Evolutionary conservation across 2,888 invertebrate genomes (phyloP).

Genomic region (Clistopyga incitator): DNA sequence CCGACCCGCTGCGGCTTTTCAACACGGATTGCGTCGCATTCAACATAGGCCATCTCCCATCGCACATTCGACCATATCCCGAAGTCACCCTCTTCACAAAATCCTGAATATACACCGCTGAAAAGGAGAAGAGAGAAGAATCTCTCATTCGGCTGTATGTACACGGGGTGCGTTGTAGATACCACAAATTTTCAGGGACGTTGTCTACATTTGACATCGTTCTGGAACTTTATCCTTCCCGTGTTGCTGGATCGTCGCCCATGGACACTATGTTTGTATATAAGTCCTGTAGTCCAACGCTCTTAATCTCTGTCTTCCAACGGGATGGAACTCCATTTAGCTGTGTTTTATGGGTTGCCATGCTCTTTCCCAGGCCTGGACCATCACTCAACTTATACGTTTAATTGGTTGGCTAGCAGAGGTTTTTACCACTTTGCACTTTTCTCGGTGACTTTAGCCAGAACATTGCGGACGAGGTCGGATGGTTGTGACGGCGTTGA

Average conservation of each 20-base stretch:
- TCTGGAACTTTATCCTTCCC: background rate
- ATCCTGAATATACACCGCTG: background rate
- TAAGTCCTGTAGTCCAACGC: background rate
- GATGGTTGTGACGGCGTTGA: too few relatives aligned
- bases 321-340: conserved; percentile 1
- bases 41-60: background rate
- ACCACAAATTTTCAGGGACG: background rate
- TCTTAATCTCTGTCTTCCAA: background rate
- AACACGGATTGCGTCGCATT: conserved; percentile 24
- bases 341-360: background rate
- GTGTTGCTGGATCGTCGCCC: background rate
- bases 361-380: background rate
- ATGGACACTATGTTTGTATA: background rate
- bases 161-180: background rate
- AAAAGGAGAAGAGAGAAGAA: background rate
- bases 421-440: background rate
- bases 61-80: conserved; percentile 1
- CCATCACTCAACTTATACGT: conserved; percentile 11
- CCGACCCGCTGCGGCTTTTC: background rate
- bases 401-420: conserved; percentile 49
- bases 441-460: background rate
- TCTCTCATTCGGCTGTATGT: background rate
- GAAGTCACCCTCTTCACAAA: conserved; percentile 7
- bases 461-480: too few relatives aligned
- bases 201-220: background rate